Evolutionary conservation across 2,113 vertebrate species (phyloP), one percentile per base, ranked within the genome.

Genomic region (Bostrychus sinensis): DNA sequence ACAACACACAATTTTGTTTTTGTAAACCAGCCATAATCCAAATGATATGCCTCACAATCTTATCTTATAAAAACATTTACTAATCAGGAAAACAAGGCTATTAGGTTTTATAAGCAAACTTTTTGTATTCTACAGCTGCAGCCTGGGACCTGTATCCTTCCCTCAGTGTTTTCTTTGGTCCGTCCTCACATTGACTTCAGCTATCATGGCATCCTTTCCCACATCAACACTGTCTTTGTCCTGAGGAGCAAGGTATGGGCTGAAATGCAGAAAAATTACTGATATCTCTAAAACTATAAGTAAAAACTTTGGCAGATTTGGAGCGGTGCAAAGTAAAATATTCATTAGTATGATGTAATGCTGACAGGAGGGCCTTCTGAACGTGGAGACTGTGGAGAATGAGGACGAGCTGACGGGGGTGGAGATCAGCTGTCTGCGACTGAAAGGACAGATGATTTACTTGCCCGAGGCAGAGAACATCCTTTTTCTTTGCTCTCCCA

Each of bases 381-480:
- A 98, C 78, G 97, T 99, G 78, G 97, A 97, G 89, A 96, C 93
- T 55, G 83, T 95, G 23, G 97, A 98, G 86, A 95, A 92, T 62
- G 96, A 98, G 84, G 95, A 98, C 66, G 96, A 99, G 65, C 88
- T 99, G 78, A 98, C 96, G n/a, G 96, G 95, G 67, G 93, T 95
- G 55, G 97, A 99, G 92, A 97, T 95, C 84, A 97, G 96, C 90
- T 98, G 96, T 89, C 92, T 99, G 48, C 94, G 97, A 57, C 85
- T 99, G 71, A 99, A 99, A 87, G 97, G 97, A 37, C 97, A 99
- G 81, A 99, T 99, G 97, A 98, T 99, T 86, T 97, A 96, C 78
- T 91, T 99, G 82, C 95, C 97, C 11, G 97, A 99, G 91, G 96
- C 97, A n/a, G 97, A 99, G 68, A 98, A 96, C 86, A 96, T 99